phyloP scores from a whole-genome alignment of 1,140 invertebrate species.

The Drosophila ercepeae region DNA sequence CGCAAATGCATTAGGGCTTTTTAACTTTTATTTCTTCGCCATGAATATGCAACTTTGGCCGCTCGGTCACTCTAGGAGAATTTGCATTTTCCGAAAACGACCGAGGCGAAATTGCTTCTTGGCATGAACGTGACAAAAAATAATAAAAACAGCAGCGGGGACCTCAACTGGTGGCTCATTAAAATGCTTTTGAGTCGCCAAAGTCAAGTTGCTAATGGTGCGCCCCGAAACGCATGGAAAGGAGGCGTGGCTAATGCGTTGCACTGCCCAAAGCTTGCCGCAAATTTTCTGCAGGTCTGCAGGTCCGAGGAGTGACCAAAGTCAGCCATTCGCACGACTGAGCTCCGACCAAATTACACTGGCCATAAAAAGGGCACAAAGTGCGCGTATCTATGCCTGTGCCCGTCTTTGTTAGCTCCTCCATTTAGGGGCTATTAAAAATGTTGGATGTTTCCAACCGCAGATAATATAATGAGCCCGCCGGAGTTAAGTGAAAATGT shows the following conservation, averaged over 20 bases:
- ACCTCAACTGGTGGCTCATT: slow-evolving; percentile 56
- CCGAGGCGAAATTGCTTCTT: slow-evolving; percentile 49
- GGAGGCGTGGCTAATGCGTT: slow-evolving; percentile 56
- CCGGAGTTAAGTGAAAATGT: slow-evolving; percentile 12
- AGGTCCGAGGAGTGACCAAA: slow-evolving; percentile 38
- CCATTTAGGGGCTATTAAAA: slow-evolving; percentile 40
- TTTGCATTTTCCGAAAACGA: slow-evolving; percentile 52
- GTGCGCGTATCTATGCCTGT: slow-evolving; percentile 2
- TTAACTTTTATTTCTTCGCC: slow-evolving; percentile 27
- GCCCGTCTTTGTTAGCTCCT: slow-evolving; percentile 24
- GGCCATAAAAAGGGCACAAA: slow-evolving; percentile 41
- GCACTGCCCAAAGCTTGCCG: slow-evolving; percentile 47
- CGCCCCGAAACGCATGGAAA: slow-evolving; percentile 43
- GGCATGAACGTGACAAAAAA: slow-evolving; percentile 15
- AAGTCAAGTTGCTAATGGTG: slow-evolving; percentile 62
- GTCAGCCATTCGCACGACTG: slow-evolving; percentile 51
- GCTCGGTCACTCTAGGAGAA: slow-evolving; percentile 41
- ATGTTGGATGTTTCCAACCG: slow-evolving; percentile 18
- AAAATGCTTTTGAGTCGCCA: slow-evolving; percentile 61
- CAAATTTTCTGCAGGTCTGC: slow-evolving; percentile 38
- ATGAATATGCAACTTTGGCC: slow-evolving; percentile 70
- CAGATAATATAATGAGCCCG: slow-evolving; percentile 40
- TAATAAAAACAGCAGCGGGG: not conserved
- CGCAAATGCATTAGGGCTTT: slow-evolving; percentile 58
- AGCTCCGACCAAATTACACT: slow-evolving; percentile 59